phyloP scores from a whole-genome alignment of 53 echinoderm and acorn worm species.

The Actinopyga echinites region DNA sequence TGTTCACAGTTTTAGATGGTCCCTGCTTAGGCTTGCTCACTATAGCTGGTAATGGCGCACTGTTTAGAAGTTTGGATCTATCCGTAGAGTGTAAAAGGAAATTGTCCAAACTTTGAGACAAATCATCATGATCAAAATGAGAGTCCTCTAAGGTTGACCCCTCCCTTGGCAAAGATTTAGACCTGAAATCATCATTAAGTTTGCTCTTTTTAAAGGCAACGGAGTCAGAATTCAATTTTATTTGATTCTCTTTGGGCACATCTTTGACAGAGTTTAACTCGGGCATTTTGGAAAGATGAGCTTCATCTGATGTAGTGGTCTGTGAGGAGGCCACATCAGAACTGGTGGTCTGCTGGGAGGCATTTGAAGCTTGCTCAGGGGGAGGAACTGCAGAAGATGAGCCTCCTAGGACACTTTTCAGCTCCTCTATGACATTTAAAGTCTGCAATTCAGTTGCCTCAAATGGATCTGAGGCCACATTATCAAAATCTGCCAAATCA shows the following conservation, averaged over 20 bases:
- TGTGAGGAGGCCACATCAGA: no score
- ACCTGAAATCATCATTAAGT: not conserved
- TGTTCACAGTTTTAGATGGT: not conserved
- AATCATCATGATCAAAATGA: slow-evolving; percentile 24
- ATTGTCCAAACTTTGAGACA: slow-evolving; percentile 36
- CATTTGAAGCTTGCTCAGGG: not conserved
- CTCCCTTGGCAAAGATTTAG: slow-evolving; percentile 10
- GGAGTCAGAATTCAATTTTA: not conserved
- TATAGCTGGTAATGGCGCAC: slow-evolving; percentile 9
- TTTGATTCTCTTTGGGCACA: not conserved
- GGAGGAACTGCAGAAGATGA: not conserved
- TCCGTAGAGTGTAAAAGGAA: slow-evolving; percentile 4
- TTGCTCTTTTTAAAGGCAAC: slow-evolving; percentile 2
- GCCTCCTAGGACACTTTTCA: slow-evolving; percentile 70
- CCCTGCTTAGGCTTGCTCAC: not conserved
- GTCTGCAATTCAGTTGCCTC: slow-evolving; percentile 92
- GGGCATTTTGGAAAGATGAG: no score
- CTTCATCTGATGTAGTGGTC: no score
- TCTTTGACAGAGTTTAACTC: no score
- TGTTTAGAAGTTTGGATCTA: not conserved
- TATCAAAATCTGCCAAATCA: slow-evolving; percentile 85
- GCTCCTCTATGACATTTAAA: slow-evolving; percentile 90
- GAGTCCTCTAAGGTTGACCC: not conserved
- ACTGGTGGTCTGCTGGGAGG: no score
- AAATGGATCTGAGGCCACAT: slow-evolving; percentile 81